Evolutionary conservation across 2,888 invertebrate genomes (phyloP).

Genomic region (Steinernema hermaphroditum): DNA sequence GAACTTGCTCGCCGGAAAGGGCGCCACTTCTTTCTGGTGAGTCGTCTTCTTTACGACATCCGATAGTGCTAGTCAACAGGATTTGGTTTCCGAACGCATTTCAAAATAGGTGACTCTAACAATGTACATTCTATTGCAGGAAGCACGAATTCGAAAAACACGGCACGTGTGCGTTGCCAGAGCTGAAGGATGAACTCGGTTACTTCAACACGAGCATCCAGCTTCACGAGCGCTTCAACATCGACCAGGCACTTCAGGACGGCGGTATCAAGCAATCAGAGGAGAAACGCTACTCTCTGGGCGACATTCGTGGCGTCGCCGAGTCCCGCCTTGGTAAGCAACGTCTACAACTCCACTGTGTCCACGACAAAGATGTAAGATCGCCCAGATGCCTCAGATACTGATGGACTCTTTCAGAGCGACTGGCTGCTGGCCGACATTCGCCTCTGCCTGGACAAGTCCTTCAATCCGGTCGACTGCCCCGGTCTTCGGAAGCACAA

Average conservation of each 20-base stretch:
- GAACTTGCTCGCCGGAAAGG: slow-evolving; percentile 45
- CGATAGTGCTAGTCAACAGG: too few relatives aligned
- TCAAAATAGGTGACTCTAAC: too few relatives aligned
- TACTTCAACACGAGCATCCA: slow-evolving; percentile 16
- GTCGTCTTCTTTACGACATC: neutral
- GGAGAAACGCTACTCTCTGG: neutral
- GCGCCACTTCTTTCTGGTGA: slow-evolving; percentile 43
- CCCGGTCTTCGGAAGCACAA: neutral
- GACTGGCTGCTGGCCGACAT: slow-evolving; percentile 20
- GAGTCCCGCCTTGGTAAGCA: neutral
- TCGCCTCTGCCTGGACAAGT: slow-evolving; percentile 13
- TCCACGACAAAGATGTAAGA: slow-evolving; percentile 9
- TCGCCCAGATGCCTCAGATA: too few relatives aligned
- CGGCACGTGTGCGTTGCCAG: slow-evolving; percentile 49
- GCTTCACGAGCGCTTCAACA: slow-evolving; percentile 9
- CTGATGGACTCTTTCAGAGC: neutral
- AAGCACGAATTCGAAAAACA: slow-evolving; percentile 56
- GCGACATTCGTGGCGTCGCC: neutral
- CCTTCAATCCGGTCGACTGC: slow-evolving; percentile 9
- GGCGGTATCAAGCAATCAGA: slow-evolving; percentile 9
- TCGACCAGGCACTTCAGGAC: slow-evolving; percentile 1
- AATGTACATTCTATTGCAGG: neutral
- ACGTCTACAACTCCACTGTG: neutral
- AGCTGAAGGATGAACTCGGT: slow-evolving; percentile 34
- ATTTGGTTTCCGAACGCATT: too few relatives aligned